Evolutionary conservation across 2,888 invertebrate genomes (phyloP).

Genomic region (Plagodis dolabraria): DNA sequence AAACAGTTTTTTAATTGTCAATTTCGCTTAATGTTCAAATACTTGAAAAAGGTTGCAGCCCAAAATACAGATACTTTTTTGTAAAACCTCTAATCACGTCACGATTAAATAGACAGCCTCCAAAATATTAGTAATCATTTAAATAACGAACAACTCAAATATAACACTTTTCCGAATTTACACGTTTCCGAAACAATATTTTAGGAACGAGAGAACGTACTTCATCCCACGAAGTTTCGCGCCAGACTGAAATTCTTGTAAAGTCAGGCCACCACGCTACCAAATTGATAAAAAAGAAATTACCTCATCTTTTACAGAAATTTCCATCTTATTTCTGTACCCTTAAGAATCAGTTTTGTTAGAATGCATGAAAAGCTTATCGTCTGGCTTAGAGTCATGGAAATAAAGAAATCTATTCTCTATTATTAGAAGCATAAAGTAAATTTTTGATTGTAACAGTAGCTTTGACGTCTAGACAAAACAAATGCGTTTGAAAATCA

Average conservation of each 20-base stretch:
- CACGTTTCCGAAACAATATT: neutral
- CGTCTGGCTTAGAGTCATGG: slow-evolving; percentile 15
- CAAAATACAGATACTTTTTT: too few species aligned
- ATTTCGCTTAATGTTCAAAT: too few species aligned
- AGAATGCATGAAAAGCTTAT: slow-evolving; percentile 25
- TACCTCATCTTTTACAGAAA: neutral
- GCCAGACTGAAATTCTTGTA: slow-evolving; percentile 24
- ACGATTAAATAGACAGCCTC: too few species aligned
- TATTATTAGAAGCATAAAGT: neutral
- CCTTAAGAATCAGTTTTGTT: slow-evolving; percentile 23
- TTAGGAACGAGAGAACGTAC: slow-evolving; percentile 5
- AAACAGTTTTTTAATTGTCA: too few species aligned
- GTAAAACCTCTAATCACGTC: too few species aligned
- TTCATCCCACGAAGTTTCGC: slow-evolving; percentile 24
- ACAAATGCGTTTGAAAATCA: slow-evolving; percentile 1
- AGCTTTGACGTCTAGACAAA: slow-evolving; percentile 25
- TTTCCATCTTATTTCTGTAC: slow-evolving; percentile 3
- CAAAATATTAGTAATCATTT: too few species aligned
- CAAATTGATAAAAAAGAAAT: slow-evolving; percentile 27
- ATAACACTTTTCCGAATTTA: neutral
- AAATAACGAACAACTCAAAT: too few species aligned
- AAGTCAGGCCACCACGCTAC: slow-evolving; percentile 11
- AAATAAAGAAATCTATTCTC: slow-evolving; percentile 16
- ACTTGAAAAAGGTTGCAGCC: too few species aligned
- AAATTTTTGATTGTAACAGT: slow-evolving; percentile 4